Evolutionary conservation across 1,140 invertebrate genomes (phyloP), one percentile per base, ranked within the genome.

Genomic region (Cydia splendana): DNA sequence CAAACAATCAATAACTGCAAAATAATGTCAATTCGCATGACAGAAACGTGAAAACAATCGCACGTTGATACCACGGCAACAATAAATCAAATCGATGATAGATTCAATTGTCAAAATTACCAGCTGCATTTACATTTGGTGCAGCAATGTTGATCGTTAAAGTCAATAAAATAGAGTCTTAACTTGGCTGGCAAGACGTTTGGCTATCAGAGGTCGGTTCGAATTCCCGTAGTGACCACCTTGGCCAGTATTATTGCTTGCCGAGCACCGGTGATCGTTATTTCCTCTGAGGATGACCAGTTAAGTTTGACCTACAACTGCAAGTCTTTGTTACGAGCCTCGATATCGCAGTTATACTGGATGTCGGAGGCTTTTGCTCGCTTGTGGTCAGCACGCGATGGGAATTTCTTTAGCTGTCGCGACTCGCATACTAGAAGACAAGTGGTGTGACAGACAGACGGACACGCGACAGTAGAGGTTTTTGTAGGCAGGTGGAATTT

Each of bases 381-480:
- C 57, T 62, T 62, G 9, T 62, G 57, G 57, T 62, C 20, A n/a
- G 6, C 13, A 4, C 4, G 18, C 57, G 6, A 62, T 62, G 57
- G 20, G 18, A 24, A 62, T 13, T 24, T 15, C n/a, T 18, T 24
- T 42, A 18, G 30, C 67, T 71, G 67, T 71, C 67, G n/a, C n/a
- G n/a, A 18, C 12, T 67, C 67, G 18, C n/a, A 45, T 42, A 24
- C 67, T 71, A 38, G 34, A n/a, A 12, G 65, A 71, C 67, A 71
- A 71, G 67, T 71, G 67, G 34, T 71, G 67, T 71, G 67, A 71
- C 67, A 71, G 67, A 71, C 67, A 34, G 65, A 30, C 65, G 13
- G 30, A 38, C 65, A 69, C 28, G 65, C 20, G 34, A 69, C 65
- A 34, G 65, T 9, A 20, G 15, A 62, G 18, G 65, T 67, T 67